phyloP scores from a whole-genome alignment of 2,797 vertebrate species.

The Yasuhikotakia modesta region DNA sequence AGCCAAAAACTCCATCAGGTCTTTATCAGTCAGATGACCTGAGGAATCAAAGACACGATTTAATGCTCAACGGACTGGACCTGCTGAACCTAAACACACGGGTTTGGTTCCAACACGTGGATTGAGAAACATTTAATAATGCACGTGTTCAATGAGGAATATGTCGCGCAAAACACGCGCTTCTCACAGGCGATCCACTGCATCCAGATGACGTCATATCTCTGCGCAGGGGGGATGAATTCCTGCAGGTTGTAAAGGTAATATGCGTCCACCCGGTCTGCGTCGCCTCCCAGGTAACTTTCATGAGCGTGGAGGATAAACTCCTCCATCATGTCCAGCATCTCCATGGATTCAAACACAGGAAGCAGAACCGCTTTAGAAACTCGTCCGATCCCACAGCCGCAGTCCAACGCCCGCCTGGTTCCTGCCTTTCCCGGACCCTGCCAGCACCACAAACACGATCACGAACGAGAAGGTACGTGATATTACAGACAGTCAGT shows the following conservation, averaged over 20 bases:
- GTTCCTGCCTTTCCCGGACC: slow-evolving; percentile 87
- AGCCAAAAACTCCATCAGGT: slow-evolving; percentile 86
- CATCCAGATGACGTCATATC: slow-evolving; percentile 95
- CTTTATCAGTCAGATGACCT: slow-evolving; percentile 94
- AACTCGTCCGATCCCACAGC: slow-evolving; percentile 91
- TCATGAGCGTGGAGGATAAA: slow-evolving; percentile 90
- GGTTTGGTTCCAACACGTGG: too few species aligned
- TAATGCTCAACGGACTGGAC: too few species aligned
- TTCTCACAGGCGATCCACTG: slow-evolving; percentile 96
- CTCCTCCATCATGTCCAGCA: slow-evolving; percentile 94
- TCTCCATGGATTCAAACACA: slow-evolving; percentile 86
- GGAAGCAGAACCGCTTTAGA: slow-evolving; percentile 90
- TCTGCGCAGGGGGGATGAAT: slow-evolving; percentile 79
- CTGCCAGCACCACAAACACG: slow-evolving; percentile 66
- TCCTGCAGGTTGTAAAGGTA: slow-evolving; percentile 91
- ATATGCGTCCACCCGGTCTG: slow-evolving; percentile 85
- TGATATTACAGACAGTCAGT: neutral
- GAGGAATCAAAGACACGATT: too few species aligned
- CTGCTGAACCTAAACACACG: too few species aligned
- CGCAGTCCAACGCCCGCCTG: slow-evolving; percentile 86
- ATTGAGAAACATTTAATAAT: too few species aligned
- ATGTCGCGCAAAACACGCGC: too few species aligned
- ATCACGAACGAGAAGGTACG: neutral
- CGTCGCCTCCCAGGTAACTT: slow-evolving; percentile 83
- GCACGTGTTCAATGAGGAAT: too few species aligned